phyloP scores from a whole-genome alignment of 2,113 vertebrate species.

The Aviceda subcristata region DNA sequence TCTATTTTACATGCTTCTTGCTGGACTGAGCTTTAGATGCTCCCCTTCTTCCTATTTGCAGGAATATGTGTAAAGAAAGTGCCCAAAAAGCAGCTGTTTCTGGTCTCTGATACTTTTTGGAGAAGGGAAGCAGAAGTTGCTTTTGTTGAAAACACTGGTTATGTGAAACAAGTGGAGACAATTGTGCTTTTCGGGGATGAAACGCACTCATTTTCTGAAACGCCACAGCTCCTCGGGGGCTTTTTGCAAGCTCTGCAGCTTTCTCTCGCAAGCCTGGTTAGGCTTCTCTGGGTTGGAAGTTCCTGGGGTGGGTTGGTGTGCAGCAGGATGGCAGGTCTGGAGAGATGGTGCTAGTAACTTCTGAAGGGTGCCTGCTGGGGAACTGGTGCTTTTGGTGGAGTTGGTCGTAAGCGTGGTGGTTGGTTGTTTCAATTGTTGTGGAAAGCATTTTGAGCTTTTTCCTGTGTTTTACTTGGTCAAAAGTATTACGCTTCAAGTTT shows the following conservation, averaged over 20 bases:
- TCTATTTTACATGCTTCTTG: rapidly evolving
- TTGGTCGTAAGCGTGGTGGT: rapidly evolving
- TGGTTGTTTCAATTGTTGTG: rapidly evolving
- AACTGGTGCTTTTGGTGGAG: rapidly evolving
- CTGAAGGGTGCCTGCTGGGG: rapidly evolving
- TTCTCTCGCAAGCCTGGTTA: rapidly evolving
- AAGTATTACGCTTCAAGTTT: rapidly evolving
- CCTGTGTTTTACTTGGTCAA: background rate
- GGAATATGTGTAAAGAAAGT: background rate
- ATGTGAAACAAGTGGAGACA: background rate
- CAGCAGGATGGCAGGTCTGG: background rate
- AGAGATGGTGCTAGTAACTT: rapidly evolving
- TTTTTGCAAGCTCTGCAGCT: rapidly evolving
- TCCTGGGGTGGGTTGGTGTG: background rate
- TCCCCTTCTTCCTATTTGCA: rapidly evolving
- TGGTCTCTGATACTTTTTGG: background rate
- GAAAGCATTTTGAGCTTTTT: rapidly evolving
- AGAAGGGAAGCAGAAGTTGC: no score
- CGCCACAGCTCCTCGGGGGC: rapidly evolving
- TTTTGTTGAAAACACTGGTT: no score
- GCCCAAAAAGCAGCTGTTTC: background rate
- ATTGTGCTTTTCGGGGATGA: background rate
- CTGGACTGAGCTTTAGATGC: background rate
- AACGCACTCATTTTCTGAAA: background rate
- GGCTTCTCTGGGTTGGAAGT: background rate